Evolutionary conservation across 2,797 vertebrate genomes (phyloP).

Genomic region (Ibycter americanus): DNA sequence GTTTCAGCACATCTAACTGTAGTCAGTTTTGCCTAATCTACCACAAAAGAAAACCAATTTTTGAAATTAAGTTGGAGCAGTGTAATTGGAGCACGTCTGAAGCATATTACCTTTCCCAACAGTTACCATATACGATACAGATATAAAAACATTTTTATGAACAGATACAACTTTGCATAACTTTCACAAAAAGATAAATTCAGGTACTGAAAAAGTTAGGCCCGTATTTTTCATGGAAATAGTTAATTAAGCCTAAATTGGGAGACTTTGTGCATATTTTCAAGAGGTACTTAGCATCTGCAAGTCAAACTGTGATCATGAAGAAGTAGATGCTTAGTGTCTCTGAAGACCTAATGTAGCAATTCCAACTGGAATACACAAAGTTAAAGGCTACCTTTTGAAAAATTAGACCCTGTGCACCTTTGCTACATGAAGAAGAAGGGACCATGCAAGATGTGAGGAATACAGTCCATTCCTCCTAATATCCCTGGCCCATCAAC

Average conservation of each 20-base stretch:
- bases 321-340: not conserved
- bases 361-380: not conserved
- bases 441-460: not conserved
- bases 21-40: not conserved
- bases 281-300: not conserved
- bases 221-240: not conserved
- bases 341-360: not conserved
- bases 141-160: not conserved
- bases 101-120: not conserved
- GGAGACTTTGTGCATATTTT: not conserved
- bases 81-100: not conserved
- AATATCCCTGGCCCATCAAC: not conserved
- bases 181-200: not conserved
- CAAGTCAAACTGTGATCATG: not conserved
- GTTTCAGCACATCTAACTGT: not conserved
- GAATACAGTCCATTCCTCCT: not conserved
- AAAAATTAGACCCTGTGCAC: not conserved
- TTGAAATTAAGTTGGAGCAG: not conserved
- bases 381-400: not conserved
- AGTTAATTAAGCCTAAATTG: not conserved
- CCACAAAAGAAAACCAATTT: not conserved
- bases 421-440: not conserved
- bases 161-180: not conserved
- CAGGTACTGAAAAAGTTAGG: not conserved
- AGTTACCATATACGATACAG: not conserved